Evolutionary conservation across 2,888 invertebrate genomes (phyloP), one percentile per base, ranked within the genome.

Genomic region (Agelastica alni): DNA sequence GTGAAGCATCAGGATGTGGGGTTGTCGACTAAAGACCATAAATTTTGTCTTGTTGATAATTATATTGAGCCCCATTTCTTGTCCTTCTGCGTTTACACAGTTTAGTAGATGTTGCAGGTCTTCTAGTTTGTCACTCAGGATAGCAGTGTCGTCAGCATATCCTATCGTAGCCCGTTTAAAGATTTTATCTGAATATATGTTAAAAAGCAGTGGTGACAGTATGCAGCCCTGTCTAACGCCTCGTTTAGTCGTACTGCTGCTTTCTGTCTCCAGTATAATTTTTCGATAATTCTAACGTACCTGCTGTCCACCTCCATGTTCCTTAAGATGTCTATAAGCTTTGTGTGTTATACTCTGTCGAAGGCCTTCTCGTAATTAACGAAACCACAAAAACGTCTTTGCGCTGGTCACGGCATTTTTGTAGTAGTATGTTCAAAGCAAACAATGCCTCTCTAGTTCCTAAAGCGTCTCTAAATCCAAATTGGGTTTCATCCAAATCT

Each of bases 191-290:
- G 31, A 45, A 30, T 45, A 45, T 45, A 45, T 31, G 28, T 45
- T 31, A 17, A 45, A 30, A 18, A 47, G 20, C 12, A 47, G 13
- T 18, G 37, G 37, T 2, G 47, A 36, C 34, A 47, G 12, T 37
- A 47, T 37, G 37, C 37, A 47, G 36, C 47, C n/a, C 32, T 32
- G 32, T 47, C 7, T n/a, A 34, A 16, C 34, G 32, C 14, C 14
- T 10, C 34, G 13, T 30, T 44, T 30, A 44, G 4, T 28, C 44
- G 28, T 28, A 44, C 31, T n/a, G n/a, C n/a, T n/a, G n/a, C n/a
- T n/a, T n/a, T n/a, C n/a, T n/a, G n/a, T n/a, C n/a, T n/a, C n/a
- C 51, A 43, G 32, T 51, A 43, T 31, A 51, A 32, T 3, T 51
- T 51, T 20, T 44, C 20, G 14, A 51, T 34, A 34, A 34, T 28